Conservation (phyloP, 2,113 vertebrate species). For the Naja naja region DNA sequence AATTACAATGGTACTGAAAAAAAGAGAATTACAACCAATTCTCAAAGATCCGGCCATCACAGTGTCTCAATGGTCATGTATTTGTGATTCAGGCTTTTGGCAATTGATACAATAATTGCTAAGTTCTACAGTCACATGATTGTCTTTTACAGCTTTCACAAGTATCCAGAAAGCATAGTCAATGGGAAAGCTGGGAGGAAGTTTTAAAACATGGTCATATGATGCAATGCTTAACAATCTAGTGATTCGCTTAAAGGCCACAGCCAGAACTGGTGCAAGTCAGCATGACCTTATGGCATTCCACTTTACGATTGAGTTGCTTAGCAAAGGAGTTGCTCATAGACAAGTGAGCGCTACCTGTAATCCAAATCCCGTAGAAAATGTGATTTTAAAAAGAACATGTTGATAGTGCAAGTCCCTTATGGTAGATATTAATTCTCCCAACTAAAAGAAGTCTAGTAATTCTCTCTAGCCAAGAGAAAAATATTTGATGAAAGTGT, state of each 20-base stretch:
- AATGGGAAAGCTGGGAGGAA: background rate
- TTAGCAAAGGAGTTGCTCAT: background rate
- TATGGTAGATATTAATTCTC: background rate
- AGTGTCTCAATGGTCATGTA: background rate
- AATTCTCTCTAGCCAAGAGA: background rate
- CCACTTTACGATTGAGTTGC: background rate
- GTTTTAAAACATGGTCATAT: background rate
- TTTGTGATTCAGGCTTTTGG: background rate
- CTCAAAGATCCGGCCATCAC: background rate
- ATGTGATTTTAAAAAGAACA: background rate
- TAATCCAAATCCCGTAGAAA: background rate
- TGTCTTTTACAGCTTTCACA: background rate
- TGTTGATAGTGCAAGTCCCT: background rate
- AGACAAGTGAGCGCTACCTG: background rate
- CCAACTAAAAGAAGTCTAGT: background rate
- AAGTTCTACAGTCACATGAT: background rate
- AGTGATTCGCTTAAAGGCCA: background rate
- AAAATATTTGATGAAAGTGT: background rate
- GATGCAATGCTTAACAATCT: background rate
- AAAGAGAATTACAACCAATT: background rate
- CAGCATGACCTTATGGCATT: background rate
- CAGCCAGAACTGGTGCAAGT: background rate
- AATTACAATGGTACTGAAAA: background rate
- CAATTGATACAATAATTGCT: background rate
- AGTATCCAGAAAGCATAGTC: background rate